Conservation (phyloP, 2,113 vertebrate genomes). For the Ammodytes dubius region DNA sequence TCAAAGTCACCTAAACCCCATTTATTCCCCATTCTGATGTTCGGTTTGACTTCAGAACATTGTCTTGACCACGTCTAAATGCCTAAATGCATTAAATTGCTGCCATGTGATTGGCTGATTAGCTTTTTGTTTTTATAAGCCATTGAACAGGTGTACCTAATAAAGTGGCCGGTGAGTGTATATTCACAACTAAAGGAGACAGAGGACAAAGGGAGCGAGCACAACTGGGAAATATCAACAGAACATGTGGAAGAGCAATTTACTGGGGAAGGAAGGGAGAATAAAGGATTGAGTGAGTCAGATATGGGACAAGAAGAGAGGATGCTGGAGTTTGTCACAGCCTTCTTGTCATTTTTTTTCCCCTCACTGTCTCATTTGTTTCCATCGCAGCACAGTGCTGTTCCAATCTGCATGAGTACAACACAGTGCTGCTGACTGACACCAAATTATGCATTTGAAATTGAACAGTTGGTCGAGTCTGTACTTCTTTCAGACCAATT, state of each 20-base stretch:
- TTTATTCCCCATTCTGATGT: too few species aligned
- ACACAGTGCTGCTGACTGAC: background rate
- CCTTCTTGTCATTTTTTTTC: conserved; percentile 15
- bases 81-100: too few species aligned
- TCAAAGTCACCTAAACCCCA: too few species aligned
- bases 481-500: background rate
- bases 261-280: background rate
- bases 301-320: background rate
- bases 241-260: conserved; percentile 1
- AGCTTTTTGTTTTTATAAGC: too few species aligned
- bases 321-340: conserved; percentile 26
- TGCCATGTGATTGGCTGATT: too few species aligned
- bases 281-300: conserved; percentile 9
- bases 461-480: conserved; percentile 31
- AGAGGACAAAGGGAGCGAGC: conserved; percentile 9
- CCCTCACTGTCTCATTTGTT: conserved; percentile 44
- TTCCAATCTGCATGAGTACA: conserved; percentile 35
- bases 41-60: too few species aligned
- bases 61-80: too few species aligned
- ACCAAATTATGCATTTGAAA: conserved; percentile 41
- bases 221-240: conserved; percentile 33
- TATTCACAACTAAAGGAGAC: conserved; percentile 27
- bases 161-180: too few species aligned
- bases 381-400: conserved; percentile 6
- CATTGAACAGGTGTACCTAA: too few species aligned